Evolutionary conservation across 2,888 invertebrate species (phyloP), one percentile per base, ranked within the genome.

Genomic region (Patella pellucida): DNA sequence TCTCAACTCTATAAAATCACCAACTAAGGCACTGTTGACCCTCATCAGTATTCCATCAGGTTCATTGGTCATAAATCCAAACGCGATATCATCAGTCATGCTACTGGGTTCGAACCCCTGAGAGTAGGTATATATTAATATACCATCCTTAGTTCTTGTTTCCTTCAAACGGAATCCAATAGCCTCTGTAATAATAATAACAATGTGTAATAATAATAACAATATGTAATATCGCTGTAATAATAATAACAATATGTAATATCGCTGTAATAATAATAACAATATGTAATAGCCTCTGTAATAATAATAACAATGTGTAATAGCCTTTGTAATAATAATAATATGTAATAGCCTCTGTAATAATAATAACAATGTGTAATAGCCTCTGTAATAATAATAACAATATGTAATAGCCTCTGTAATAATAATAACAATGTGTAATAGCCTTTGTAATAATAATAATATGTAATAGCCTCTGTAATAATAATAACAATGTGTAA

Each of bases 51-150:
- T 85, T 7, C 89, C 90, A 76, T 87, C 83, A 54, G 80, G 78
- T n/a, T 86, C 79, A 77, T 85, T 83, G 0, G 91, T 90, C 89
- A 88, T 90, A 75, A 91, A 89, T 12, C 90, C 91, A 74, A 91
- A 85, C 1, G 90, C 89, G 11, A 91, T 81, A 23, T 83, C 80
- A 76, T 91, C 90, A 19, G 76, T 72, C 67, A 67, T 76, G n/a
- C 19, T 72, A 56, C 75, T 67, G 14, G 71, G 72, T 14, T 69
- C 75, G 7, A 69, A 68, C 19, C 73, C 72, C 3, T 27, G 12
- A 1, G 79, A 77, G 72, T 83, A 84, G 27, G 78, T 75, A 79
- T 88, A 90, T 15, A 85, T 73, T 9, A 87, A 79, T 41, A 89
- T 80, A 1, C 90, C 90, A 27, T 75, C 71, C 7, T 78, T 70